Conservation (phyloP, 2,888 invertebrate species). For the Neoaliturus tenellus region DNA sequence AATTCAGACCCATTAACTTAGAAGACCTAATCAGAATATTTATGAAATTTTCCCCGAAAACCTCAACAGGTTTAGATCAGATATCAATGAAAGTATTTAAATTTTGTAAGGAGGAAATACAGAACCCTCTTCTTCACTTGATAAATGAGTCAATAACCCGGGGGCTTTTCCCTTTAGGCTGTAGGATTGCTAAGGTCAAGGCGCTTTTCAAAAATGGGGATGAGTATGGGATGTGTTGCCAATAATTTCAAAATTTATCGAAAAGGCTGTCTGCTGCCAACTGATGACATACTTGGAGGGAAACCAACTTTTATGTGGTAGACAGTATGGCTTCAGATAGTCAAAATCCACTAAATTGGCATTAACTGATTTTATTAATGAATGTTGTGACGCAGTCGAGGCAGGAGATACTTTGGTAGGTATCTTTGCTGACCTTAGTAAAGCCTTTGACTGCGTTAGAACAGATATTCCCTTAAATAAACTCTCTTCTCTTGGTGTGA, state of each 20-base stretch:
- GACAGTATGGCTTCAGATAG: slow-evolving; percentile 15
- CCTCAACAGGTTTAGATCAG: not conserved
- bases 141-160: not conserved
- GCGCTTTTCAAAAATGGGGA: not conserved
- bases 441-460: not conserved
- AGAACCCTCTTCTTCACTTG: not conserved
- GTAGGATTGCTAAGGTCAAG: slow-evolving; percentile 3
- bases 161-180: not conserved
- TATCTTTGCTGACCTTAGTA: not conserved
- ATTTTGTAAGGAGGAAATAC: not conserved
- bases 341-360: slow-evolving; percentile 3
- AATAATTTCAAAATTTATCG: not conserved
- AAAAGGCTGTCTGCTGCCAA: slow-evolving; percentile 25
- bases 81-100: not conserved
- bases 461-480: not conserved
- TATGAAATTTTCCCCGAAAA: not conserved
- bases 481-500: not conserved
- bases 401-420: slow-evolving; percentile 2
- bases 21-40: not conserved
- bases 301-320: not conserved
- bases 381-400: not conserved
- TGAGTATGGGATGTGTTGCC: not conserved
- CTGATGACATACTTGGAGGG: not conserved
- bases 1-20: not conserved
- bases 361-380: not conserved